These are phyloP conservation scores for Neogale vison DNA, from an alignment of 2,113 vertebrate genomes.

Conservation along the genomic window DNA sequence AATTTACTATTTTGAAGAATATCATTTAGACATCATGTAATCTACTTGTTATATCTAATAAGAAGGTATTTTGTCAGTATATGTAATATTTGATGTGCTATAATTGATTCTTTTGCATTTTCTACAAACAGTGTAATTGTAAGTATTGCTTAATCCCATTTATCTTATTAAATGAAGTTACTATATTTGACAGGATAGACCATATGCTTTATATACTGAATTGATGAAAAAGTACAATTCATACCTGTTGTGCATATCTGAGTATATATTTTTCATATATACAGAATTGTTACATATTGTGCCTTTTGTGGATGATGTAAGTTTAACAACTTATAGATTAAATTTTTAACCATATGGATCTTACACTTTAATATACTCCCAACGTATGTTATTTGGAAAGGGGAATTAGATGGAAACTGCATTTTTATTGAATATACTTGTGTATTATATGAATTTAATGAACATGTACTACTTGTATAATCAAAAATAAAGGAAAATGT, in stretches of 20 bases:
- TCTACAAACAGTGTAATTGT: slow-evolving; percentile 41
- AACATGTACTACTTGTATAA: neutral
- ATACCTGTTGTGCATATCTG: neutral
- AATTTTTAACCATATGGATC: neutral
- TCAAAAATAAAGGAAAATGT: slow-evolving; percentile 20
- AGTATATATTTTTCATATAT: neutral
- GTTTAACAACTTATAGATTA: slow-evolving; percentile 16
- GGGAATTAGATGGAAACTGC: neutral
- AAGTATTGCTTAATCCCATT: slow-evolving; percentile 33
- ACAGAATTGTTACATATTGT: neutral
- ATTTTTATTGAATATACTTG: slow-evolving; percentile 9
- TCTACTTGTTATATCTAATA: neutral
- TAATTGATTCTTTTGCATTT: slow-evolving; percentile 35
- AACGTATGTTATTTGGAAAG: neutral
- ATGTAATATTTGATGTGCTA: slow-evolving; percentile 14
- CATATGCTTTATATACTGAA: neutral
- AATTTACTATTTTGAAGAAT: slow-evolving; percentile 16
- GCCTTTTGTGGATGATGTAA: neutral
- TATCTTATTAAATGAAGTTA: slow-evolving; percentile 45
- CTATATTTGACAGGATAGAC: neutral
- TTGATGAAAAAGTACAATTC: neutral
- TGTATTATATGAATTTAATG: slow-evolving; percentile 41
- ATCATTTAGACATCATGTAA: neutral
- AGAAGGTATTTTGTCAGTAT: slow-evolving; percentile 37
- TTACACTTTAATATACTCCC: neutral